Evolutionary conservation across 2,888 invertebrate genomes (phyloP).

Genomic region (Stramonita haemastoma): DNA sequence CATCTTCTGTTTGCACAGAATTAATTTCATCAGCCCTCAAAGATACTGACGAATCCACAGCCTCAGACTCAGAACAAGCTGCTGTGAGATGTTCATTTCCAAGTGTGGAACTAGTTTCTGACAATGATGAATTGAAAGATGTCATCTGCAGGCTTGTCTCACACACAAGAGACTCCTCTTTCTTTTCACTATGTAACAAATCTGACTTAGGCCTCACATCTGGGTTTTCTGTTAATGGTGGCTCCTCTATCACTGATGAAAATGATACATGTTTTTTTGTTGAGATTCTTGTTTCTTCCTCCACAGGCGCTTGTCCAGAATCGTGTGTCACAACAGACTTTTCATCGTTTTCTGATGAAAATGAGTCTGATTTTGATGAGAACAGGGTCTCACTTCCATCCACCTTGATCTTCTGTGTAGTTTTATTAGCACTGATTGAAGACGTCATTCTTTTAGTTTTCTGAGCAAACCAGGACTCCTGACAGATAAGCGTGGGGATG

Average conservation of each 20-base stretch:
- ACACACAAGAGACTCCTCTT: background rate
- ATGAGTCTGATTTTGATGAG: background rate
- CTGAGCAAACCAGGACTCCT: conserved; percentile 36
- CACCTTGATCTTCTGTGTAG: background rate
- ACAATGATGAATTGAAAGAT: background rate
- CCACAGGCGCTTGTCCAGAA: background rate
- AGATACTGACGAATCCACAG: background rate
- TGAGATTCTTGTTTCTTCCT: background rate
- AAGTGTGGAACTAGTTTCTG: background rate
- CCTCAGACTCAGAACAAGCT: background rate
- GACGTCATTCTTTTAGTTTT: conserved; percentile 33
- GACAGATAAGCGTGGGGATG: conserved; percentile 22
- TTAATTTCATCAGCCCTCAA: background rate
- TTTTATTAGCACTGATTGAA: conserved; percentile 19
- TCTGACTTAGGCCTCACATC: background rate
- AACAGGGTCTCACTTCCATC: background rate
- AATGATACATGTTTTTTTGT: background rate
- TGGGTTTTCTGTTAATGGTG: background rate
- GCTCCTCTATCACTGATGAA: background rate
- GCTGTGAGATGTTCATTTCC: background rate
- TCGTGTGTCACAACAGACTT: background rate
- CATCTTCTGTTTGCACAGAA: background rate
- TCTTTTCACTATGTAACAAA: background rate
- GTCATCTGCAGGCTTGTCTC: background rate
- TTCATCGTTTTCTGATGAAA: background rate